phyloP scores from a whole-genome alignment of 2,888 invertebrate genomes.

The Drosophila subsilvestris region DNA sequence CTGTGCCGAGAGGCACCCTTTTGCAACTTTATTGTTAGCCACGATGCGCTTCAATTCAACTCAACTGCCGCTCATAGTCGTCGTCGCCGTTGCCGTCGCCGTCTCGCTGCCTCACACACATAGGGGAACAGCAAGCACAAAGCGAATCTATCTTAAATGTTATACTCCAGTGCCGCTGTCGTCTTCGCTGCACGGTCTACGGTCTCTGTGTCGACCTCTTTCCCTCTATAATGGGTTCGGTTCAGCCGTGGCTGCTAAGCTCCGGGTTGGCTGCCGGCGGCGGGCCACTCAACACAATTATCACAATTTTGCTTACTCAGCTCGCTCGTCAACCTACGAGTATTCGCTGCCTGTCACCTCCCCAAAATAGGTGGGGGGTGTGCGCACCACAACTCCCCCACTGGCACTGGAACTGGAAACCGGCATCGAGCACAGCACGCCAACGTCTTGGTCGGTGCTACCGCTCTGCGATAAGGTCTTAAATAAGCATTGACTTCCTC shows the following conservation, averaged over 20 bases:
- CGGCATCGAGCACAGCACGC: conserved; percentile 53
- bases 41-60: conserved; percentile 70
- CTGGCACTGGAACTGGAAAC: conserved; percentile 45
- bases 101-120: conserved; percentile 24
- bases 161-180: conserved; percentile 57
- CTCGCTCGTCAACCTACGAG: conserved; percentile 65
- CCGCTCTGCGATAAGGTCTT: conserved; percentile 69
- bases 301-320: conserved; percentile 80
- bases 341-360: conserved; percentile 49
- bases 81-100: conserved; percentile 1
- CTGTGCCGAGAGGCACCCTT: conserved; percentile 58
- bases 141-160: conserved; percentile 63
- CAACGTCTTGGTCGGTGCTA: conserved; percentile 51
- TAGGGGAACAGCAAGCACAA: conserved; percentile 8
- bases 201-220: conserved; percentile 21
- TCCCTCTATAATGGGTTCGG: conserved; percentile 38
- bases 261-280: conserved; percentile 40
- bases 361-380: background rate
- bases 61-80: conserved; percentile 3
- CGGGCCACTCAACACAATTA: conserved; percentile 74
- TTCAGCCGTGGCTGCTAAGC: conserved; percentile 29
- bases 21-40: conserved; percentile 59
- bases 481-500: conserved; percentile 78
- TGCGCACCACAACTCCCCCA: conserved; percentile 1
- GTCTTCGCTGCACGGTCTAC: conserved; percentile 25